Evolutionary conservation across 1,140 invertebrate genomes (phyloP).

Genomic region (Drosophila fuyamai): DNA sequence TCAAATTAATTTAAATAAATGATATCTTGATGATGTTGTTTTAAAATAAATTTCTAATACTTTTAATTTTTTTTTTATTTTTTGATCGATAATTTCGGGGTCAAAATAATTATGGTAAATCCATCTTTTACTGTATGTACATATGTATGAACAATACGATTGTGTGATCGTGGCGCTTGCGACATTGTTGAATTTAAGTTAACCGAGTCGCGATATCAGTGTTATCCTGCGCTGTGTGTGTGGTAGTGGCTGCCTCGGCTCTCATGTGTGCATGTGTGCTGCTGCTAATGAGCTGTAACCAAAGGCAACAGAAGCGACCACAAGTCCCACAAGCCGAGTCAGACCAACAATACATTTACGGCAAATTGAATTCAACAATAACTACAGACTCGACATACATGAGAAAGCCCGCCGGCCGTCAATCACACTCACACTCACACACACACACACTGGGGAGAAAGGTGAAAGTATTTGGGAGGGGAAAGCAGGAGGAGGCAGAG

Average conservation of each 20-base stretch:
- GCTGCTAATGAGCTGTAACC: conserved; percentile 70
- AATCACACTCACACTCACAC: conserved; percentile 17
- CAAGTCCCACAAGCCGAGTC: conserved; percentile 15
- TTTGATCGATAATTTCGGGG: too few relatives aligned
- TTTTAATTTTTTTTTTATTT: too few relatives aligned
- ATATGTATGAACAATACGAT: conserved; percentile 1
- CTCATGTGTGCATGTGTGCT: conserved; percentile 4
- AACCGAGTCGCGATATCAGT: conserved; percentile 42
- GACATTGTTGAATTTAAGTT: conserved; percentile 37
- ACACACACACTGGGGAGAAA: conserved; percentile 15
- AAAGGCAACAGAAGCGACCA: conserved; percentile 60
- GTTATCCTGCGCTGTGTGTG: conserved; percentile 9
- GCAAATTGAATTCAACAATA: conserved; percentile 68
- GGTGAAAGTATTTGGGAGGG: conserved; percentile 1
- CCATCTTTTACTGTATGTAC: conserved; percentile 16
- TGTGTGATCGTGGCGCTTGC: conserved; percentile 19
- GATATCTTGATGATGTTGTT: too few relatives aligned
- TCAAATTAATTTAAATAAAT: too few relatives aligned
- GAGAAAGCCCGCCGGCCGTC: conserved; percentile 37
- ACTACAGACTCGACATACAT: conserved; percentile 18
- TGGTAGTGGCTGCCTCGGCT: not conserved
- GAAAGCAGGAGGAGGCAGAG: not conserved
- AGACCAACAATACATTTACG: conserved; percentile 52
- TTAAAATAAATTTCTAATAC: too few relatives aligned
- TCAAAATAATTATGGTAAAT: not conserved